Conservation (phyloP, 1,140 invertebrate genomes). For the Bombus cullumanus region DNA sequence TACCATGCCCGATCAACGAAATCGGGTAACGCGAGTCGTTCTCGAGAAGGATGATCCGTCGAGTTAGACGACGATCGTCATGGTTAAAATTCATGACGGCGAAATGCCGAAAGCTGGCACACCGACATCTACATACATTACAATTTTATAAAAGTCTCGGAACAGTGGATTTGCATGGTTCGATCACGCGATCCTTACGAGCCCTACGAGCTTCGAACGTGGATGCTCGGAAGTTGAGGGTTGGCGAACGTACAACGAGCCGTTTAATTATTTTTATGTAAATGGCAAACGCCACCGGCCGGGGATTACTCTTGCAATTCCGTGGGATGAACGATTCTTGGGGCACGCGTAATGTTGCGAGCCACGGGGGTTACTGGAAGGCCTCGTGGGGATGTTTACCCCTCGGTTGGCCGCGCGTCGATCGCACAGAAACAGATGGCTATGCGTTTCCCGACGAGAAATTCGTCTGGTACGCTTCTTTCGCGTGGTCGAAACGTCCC, state of each 20-base stretch:
- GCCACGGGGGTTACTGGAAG: constrained; percentile 46
- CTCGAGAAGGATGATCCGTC: too few species aligned
- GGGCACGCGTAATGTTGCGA: constrained; percentile 66
- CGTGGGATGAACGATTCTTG: constrained; percentile 68
- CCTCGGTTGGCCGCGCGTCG: constrained; percentile 39
- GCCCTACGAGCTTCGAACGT: not conserved
- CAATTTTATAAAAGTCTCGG: constrained; percentile 44
- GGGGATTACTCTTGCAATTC: constrained; percentile 67
- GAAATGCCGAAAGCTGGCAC: constrained; percentile 6
- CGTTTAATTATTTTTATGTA: constrained; percentile 79
- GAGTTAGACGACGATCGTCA: not conserved
- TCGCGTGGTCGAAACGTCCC: not conserved
- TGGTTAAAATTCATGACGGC: constrained; percentile 43
- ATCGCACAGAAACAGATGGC: constrained; percentile 59
- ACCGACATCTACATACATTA: constrained; percentile 35
- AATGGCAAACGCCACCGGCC: constrained; percentile 52
- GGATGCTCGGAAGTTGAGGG: not conserved
- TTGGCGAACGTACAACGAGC: constrained; percentile 32
- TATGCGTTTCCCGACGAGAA: constrained; percentile 20
- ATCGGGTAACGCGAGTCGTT: not conserved
- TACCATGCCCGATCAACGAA: not conserved
- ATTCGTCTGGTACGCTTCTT: constrained; percentile 19
- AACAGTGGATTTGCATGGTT: constrained; percentile 28
- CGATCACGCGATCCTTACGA: constrained; percentile 33
- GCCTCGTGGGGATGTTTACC: constrained; percentile 65